These are phyloP conservation scores for Parasteatoda tepidariorum DNA, from an alignment of 1,140 invertebrate species.

Conservation along the genomic window DNA sequence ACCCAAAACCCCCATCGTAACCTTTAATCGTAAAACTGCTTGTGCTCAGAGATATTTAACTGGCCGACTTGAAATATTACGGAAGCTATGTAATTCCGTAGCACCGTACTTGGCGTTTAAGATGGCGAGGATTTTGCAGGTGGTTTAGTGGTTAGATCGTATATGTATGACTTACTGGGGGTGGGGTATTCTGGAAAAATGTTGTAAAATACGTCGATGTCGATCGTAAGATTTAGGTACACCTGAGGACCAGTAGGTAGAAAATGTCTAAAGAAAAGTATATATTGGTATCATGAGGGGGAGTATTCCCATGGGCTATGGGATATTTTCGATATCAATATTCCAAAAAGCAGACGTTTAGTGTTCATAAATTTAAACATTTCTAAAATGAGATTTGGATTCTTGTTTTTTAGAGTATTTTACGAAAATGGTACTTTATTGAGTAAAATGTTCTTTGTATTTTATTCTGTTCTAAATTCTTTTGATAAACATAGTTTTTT, in stretches of 20 bases:
- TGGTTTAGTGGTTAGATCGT: background rate
- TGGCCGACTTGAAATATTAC: background rate
- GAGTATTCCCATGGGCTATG: background rate
- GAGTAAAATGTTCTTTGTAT: too few relatives aligned
- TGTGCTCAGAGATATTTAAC: background rate
- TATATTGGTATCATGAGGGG: background rate
- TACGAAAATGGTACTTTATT: too few relatives aligned
- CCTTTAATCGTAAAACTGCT: constrained; percentile 2
- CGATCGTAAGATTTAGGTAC: background rate
- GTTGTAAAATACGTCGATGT: background rate
- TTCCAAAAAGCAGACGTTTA: too few relatives aligned
- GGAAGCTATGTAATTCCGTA: background rate
- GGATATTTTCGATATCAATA: too few relatives aligned
- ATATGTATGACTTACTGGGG: background rate
- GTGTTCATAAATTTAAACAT: too few relatives aligned
- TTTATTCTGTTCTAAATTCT: too few relatives aligned
- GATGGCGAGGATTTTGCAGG: background rate
- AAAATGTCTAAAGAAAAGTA: background rate
- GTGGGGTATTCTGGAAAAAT: background rate
- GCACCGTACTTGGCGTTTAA: background rate
- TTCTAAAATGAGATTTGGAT: too few relatives aligned
- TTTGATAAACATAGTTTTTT: too few relatives aligned
- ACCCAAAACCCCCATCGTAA: background rate
- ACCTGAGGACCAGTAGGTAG: background rate
- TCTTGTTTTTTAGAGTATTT: too few relatives aligned